Evolutionary conservation across 1,140 invertebrate genomes (phyloP).

Genomic region (Samia ricini): DNA sequence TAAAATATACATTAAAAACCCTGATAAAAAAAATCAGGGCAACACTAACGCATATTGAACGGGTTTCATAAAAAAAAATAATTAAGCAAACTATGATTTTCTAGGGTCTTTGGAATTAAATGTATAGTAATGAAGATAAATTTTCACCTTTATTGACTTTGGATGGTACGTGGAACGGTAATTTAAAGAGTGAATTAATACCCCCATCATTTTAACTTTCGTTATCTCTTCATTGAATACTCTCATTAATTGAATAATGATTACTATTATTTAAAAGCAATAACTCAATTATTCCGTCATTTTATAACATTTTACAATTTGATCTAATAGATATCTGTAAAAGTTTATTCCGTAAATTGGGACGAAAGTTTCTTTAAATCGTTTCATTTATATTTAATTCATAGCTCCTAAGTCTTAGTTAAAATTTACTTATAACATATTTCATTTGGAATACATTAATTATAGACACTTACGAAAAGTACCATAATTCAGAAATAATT

Average conservation of each 20-base stretch:
- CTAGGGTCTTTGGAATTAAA: neutral
- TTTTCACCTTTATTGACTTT: neutral
- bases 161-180: neutral
- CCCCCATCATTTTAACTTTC: neutral
- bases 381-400: constrained; percentile 15
- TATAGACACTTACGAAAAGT: constrained; percentile 9
- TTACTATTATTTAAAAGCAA: neutral
- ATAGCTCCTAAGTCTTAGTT: neutral
- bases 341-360: no score
- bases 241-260: neutral
- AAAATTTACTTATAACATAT: constrained; percentile 7
- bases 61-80: neutral
- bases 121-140: neutral
- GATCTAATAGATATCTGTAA: no score
- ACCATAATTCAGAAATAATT: constrained; percentile 11
- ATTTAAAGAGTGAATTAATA: no score
- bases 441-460: constrained; percentile 13
- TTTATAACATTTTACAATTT: no score
- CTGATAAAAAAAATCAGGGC: no score
- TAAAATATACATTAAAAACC: neutral
- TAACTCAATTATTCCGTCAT: no score
- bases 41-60: neutral
- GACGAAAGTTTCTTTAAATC: no score
- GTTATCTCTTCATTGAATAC: neutral
- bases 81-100: neutral